Base-by-base conservation (phyloP, 1,140 invertebrate genomes). In the Magallana ariakensis region DNA sequence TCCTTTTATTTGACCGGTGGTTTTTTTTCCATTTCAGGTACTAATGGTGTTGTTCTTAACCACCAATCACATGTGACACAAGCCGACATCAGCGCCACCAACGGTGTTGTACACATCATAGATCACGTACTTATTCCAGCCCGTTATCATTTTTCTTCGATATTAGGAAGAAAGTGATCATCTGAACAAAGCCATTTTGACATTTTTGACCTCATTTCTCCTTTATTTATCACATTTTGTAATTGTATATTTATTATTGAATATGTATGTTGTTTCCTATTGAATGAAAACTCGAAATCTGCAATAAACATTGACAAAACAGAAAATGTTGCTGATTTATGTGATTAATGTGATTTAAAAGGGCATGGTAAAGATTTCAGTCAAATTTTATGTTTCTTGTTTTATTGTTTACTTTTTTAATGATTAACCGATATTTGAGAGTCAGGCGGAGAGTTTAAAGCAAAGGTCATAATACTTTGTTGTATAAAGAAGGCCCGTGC, bases 91-190 rank as follows among this genome's bases (percentile, higher is more conserved):
- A 96, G 87, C 96, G 97, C 90, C 96, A 97, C 13, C 95, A 98
- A 96, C 97, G 97, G 97, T 54, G 96, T 98, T 84, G 97, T 97
- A 0, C 97, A 98, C 92, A 96, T 97, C 0, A 96, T 98, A 0
- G 97, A 98, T 94, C 95, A 97, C 86, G 97, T 98, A 0, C 97
- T 98, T 96, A 97, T 97, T 94, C 97, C 97, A 11, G 75, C 85
- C 10, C 22, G 84, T 22, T 15, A 83, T 46, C 60, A 16, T 15
- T 0, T 11, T 80, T 46, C 26, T 15, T 19, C 62, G 8, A 46
- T 85, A 54, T 80, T 85, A 13, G 87, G 87, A 54, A 85, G 57
- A 60, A 84, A 87, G 55, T 87, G 83, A 85, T n/a, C 15, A 87
- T 87, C 54, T 46, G 33, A 46, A 46, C 33, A 46, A 46, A 46